Percentiles rank a stretch among this genome's conserved stretches.
phyloP scores from a whole-genome alignment of 1,140 invertebrate genomes.

The Holcopasites calliopsidis region DNA sequence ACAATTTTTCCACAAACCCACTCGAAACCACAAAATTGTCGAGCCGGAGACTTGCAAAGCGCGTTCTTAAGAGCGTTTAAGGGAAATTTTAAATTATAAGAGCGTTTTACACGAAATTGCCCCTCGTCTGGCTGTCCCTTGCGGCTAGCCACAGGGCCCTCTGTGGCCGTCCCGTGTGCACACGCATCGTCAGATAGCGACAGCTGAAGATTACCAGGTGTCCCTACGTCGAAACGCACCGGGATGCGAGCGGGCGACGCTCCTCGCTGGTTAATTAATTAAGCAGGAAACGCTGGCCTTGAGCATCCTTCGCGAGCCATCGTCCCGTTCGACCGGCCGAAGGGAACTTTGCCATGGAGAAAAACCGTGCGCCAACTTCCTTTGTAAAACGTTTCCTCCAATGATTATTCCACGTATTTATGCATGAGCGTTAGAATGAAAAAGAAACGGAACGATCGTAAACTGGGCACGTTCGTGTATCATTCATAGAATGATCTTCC shows the following conservation, averaged over 20 bases:
- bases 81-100: too few relatives aligned
- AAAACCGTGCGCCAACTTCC: background rate
- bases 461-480: too few relatives aligned
- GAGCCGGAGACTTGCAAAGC: too few relatives aligned
- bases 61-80: too few relatives aligned
- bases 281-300: slow-evolving; percentile 20
- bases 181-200: slow-evolving; percentile 6
- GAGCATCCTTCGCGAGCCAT: background rate
- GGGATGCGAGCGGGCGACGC: background rate
- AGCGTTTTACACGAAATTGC: slow-evolving; percentile 4
- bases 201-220: slow-evolving; percentile 38
- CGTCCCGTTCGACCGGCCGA: background rate
- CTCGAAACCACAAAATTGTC: too few relatives aligned
- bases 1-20: too few relatives aligned
- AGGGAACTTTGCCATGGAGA: background rate
- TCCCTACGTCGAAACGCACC: slow-evolving; percentile 1
- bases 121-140: background rate
- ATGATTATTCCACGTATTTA: too few relatives aligned
- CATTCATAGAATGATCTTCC: too few relatives aligned
- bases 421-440: too few relatives aligned
- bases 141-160: slow-evolving; percentile 21
- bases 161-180: background rate
- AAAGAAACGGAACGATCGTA: too few relatives aligned
- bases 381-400: background rate
- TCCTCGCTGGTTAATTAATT: slow-evolving; percentile 26